These are phyloP conservation scores for Callocephalon fimbriatum DNA, from an alignment of 2,113 vertebrate genomes.

Conservation along the genomic window DNA sequence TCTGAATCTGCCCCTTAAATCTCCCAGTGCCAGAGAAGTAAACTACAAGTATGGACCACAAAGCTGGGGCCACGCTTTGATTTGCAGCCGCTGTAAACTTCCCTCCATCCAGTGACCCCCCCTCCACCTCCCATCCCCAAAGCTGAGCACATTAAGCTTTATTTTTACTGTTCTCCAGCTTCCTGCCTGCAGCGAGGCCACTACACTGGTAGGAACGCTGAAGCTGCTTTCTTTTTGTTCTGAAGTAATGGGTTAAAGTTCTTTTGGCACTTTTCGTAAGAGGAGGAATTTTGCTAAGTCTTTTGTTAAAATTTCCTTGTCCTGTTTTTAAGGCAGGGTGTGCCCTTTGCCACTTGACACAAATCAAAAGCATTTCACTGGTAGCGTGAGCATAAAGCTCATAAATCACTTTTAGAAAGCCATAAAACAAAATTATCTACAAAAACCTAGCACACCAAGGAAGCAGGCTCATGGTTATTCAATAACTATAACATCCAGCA, in stretches of 20 bases:
- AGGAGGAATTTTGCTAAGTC: conserved; percentile 38
- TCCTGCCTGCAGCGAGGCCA: not conserved
- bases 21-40: not conserved
- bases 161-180: not conserved
- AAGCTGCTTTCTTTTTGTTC: not conserved
- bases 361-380: conserved; percentile 46
- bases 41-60: not conserved
- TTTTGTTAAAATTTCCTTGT: conserved; percentile 63
- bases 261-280: not conserved
- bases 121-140: not conserved
- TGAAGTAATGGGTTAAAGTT: conserved; percentile 52
- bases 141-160: not conserved
- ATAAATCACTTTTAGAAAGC: conserved; percentile 64
- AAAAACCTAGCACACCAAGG: conserved; percentile 50
- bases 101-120: not conserved
- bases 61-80: not conserved
- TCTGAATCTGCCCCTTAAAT: not conserved
- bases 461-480: conserved; percentile 54
- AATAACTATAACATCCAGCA: conserved; percentile 50
- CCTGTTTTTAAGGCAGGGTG: conserved; percentile 53
- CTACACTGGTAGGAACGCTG: not conserved
- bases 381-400: not conserved
- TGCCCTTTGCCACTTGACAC: conserved; percentile 57
- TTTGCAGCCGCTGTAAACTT: not conserved
- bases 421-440: conserved; percentile 62